These are phyloP conservation scores for Pluvialis apricaria DNA, from an alignment of 2,113 vertebrate genomes.

Conservation along the genomic window DNA sequence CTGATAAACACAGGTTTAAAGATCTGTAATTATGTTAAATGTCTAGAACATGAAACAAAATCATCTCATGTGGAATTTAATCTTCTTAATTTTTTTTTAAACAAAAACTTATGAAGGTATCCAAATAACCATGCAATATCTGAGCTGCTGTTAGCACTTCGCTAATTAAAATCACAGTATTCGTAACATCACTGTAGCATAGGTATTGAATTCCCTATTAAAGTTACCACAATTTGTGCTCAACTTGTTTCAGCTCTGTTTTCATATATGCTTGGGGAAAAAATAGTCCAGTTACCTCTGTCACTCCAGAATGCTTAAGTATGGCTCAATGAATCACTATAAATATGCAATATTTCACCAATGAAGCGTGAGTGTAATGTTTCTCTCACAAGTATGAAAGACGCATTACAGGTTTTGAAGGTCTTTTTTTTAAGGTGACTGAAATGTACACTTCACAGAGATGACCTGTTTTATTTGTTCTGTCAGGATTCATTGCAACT, in stretches of 20 bases:
- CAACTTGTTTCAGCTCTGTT: not conserved
- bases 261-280: not conserved
- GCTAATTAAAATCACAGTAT: not conserved
- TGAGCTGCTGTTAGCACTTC: not conserved
- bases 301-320: not conserved
- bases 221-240: not conserved
- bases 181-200: not conserved
- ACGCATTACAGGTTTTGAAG: not conserved
- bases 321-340: not conserved
- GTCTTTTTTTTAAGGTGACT: not conserved
- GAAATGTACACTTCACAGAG: not conserved
- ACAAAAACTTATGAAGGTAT: not conserved
- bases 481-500: not conserved
- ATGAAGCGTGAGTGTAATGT: not conserved
- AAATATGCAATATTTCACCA: constrained; percentile 1
- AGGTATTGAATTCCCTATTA: not conserved
- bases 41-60: not conserved
- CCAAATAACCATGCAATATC: not conserved
- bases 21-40: not conserved
- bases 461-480: not conserved
- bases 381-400: not conserved
- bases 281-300: not conserved
- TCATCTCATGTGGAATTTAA: not conserved
- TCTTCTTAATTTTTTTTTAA: not conserved
- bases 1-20: not conserved